phyloP scores from a whole-genome alignment of 2,113 vertebrate species.

The Paramisgurnus dabryanus region DNA sequence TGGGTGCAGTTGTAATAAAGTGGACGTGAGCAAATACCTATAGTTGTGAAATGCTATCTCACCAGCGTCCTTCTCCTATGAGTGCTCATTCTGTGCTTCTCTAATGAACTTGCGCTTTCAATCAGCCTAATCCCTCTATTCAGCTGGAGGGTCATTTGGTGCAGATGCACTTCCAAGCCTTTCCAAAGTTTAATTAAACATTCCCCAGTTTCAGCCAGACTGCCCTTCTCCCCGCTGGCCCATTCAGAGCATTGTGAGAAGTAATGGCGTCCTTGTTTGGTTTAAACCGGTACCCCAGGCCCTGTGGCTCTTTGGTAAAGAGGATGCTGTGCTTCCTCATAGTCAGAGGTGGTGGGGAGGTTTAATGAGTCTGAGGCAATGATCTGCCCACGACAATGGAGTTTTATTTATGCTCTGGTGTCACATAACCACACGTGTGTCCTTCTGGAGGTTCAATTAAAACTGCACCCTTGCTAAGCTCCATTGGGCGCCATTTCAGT shows the following conservation, averaged over 20 bases:
- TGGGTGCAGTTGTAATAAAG: neutral
- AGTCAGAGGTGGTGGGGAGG: conserved; percentile 37
- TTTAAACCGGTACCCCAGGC: conserved; percentile 49
- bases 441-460: conserved; percentile 31
- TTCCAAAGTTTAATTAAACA: conserved; percentile 65
- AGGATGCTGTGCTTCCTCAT: conserved; percentile 47
- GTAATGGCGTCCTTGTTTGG: conserved; percentile 61
- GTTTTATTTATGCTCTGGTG: conserved; percentile 22
- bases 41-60: conserved; percentile 18
- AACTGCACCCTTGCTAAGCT: neutral
- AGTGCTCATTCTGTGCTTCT: conserved; percentile 26
- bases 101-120: conserved; percentile 53
- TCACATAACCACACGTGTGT: conserved; percentile 43
- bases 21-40: conserved; percentile 22
- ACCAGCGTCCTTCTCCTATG: neutral
- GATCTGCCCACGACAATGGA: conserved; percentile 42
- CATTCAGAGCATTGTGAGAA: conserved; percentile 54
- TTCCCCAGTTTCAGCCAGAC: conserved; percentile 50
- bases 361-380: conserved; percentile 54
- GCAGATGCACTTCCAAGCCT: conserved; percentile 58
- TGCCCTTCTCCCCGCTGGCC: conserved; percentile 45
- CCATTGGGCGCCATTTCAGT: neutral
- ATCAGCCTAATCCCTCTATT: conserved; percentile 60
- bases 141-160: conserved; percentile 57
- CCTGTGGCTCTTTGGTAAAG: conserved; percentile 38